Percentiles rank a stretch among this genome's conserved stretches.
Evolutionary conservation across 2,113 vertebrate species (phyloP).

Genomic region (Etheostoma cragini): DNA sequence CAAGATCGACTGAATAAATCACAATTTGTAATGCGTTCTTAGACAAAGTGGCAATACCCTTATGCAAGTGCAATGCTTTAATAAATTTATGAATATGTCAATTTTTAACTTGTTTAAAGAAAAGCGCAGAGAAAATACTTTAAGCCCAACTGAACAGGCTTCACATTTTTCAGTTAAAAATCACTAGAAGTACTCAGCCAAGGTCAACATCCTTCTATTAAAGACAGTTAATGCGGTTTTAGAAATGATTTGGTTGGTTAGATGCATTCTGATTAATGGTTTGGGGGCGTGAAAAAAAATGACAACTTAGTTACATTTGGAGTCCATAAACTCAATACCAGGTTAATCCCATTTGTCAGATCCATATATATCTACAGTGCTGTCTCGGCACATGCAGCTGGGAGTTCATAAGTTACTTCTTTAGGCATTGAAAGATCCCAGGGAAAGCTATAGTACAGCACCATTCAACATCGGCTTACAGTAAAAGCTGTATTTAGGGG

Average conservation of each 20-base stretch:
- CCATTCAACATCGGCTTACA: background rate
- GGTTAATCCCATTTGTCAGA: conserved; percentile 2
- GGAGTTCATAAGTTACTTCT: background rate
- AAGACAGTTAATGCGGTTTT: background rate
- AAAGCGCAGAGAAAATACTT: background rate
- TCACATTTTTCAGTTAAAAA: too few relatives aligned
- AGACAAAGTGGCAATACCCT: background rate
- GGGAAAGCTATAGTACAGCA: background rate
- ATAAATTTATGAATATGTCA: background rate
- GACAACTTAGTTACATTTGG: background rate
- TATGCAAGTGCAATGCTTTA: background rate
- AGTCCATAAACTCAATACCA: background rate
- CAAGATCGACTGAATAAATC: background rate
- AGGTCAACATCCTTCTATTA: background rate
- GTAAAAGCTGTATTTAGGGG: conserved; percentile 4
- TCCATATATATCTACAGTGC: conserved; percentile 6
- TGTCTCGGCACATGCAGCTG: background rate
- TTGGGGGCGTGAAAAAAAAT: background rate
- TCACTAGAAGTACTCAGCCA: too few relatives aligned
- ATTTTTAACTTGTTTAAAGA: background rate
- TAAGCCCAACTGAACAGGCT: too few relatives aligned
- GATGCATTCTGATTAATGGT: background rate
- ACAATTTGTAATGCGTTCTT: background rate
- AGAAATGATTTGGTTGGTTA: background rate
- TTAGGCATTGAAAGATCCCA: background rate